Base-by-base conservation (phyloP, 2,113 vertebrate genomes). In the Phoxinus phoxinus region DNA sequence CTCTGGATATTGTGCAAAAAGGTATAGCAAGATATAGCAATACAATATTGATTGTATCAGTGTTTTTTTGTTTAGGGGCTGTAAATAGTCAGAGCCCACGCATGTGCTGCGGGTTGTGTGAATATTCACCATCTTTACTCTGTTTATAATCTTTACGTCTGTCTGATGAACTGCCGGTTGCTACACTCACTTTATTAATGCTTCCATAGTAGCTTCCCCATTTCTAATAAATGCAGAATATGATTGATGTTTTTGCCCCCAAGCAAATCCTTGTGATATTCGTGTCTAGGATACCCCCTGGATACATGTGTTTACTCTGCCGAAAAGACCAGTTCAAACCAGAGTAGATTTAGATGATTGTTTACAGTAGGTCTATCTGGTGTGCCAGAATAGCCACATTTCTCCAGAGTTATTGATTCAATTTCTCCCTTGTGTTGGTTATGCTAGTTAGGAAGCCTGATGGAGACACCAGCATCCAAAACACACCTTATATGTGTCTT, bases 131-230 rank as follows among this genome's bases (percentile, higher is more conserved):
- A 65, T 84, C 41, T 65, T 30, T 51, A 23, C n/a, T 59, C 4
- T 37, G 32, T 75, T 44, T 35, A 0, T 32, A 27, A 19, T 84
- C 41, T 67, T 77, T 6, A 53, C 10, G 4, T 84, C 21, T 59
- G 6, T 51, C 41, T 51, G n/a, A 67, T 41, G 35, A 37, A 59
- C 30, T 58, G 53, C 8, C 9, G 27, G 32, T 59, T 23, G 23
- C 44, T 37, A 53, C 15, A 53, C 15, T 27, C 46, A 15, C 32
- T 85, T 84, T 35, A 51, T 67, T 25, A 27, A 11, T 72, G 58
- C 78, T 80, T 65, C 58, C 58, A 46, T 63, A 63, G 46, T 78
- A 85, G 79, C 32, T 19, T 67, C 19, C 67, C 48, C 4, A 59
- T 58, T 58, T 71, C 69, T 72, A 74, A 44, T 48, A 27, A 48